phyloP scores from a whole-genome alignment of 2,113 vertebrate species.

The Zonotrichia leucophrys region DNA sequence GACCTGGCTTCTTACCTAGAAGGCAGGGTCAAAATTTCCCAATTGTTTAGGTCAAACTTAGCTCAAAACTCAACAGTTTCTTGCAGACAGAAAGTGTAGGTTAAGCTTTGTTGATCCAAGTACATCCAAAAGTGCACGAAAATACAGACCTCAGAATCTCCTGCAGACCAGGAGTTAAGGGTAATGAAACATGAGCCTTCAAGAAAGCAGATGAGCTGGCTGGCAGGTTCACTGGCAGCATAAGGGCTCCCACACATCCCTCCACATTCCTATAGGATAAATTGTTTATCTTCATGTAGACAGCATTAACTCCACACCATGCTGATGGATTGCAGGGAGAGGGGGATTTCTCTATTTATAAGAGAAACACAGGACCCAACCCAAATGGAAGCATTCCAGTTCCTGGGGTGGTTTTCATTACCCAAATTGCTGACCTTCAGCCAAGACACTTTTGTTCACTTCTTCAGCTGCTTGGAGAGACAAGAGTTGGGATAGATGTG shows the following conservation, averaged over 20 bases:
- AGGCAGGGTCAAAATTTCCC: not conserved
- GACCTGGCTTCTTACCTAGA: not conserved
- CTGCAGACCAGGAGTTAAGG: not conserved
- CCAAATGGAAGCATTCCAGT: not conserved
- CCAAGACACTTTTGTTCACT: not conserved
- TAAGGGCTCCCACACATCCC: not conserved
- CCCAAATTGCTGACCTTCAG: not conserved
- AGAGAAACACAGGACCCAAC: not conserved
- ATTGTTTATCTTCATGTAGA: not conserved
- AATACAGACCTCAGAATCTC: not conserved
- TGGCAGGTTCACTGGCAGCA: not conserved
- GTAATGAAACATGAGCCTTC: not conserved
- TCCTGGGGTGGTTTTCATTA: not conserved
- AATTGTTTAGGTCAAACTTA: not conserved
- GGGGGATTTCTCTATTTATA: not conserved
- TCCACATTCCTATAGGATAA: not conserved
- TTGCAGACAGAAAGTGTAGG: not conserved
- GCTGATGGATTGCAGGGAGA: not conserved
- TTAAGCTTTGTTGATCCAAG: not conserved
- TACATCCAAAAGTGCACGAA: not conserved
- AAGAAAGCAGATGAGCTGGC: not conserved
- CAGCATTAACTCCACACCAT: not conserved
- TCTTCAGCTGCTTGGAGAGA: not conserved
- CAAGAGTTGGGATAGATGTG: not conserved
- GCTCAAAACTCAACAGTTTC: not conserved